Evolutionary conservation across 2,888 invertebrate genomes (phyloP).

Genomic region (Petrolisthes cinctipes): DNA sequence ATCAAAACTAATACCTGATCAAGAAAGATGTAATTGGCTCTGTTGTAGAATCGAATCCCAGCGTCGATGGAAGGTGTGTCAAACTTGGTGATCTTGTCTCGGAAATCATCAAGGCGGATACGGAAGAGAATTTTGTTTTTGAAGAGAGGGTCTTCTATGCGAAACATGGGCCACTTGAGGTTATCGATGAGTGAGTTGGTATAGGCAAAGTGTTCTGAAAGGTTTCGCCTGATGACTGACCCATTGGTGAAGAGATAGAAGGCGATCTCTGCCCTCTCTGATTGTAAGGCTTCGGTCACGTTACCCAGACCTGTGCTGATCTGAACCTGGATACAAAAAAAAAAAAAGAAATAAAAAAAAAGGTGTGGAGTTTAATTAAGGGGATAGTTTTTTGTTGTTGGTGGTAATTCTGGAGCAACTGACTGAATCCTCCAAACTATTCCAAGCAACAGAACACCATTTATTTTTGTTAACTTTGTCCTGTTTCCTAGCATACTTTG

Average conservation of each 20-base stretch:
- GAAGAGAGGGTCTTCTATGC: constrained; percentile 53
- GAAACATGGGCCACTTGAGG: constrained; percentile 64
- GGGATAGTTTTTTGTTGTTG: too few relatives aligned
- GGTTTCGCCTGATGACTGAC: constrained; percentile 65
- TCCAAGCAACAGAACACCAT: too few relatives aligned
- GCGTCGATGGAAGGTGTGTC: constrained; percentile 60
- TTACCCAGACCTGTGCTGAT: constrained; percentile 62
- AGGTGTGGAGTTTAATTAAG: background rate
- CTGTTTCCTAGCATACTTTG: too few relatives aligned
- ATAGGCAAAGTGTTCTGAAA: constrained; percentile 69
- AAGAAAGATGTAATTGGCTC: constrained; percentile 68
- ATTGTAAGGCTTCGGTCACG: constrained; percentile 69
- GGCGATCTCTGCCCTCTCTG: constrained; percentile 71
- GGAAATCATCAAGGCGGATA: constrained; percentile 60
- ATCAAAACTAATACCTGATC: constrained; percentile 68
- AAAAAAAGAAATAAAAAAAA: background rate
- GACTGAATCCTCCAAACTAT: too few relatives aligned
- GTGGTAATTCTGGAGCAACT: too few relatives aligned
- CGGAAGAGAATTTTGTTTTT: constrained; percentile 61
- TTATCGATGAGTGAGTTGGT: constrained; percentile 70
- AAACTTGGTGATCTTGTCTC: constrained; percentile 59
- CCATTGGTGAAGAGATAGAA: constrained; percentile 68
- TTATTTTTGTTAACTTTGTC: too few relatives aligned
- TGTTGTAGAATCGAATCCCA: constrained; percentile 69
- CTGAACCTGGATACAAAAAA: constrained; percentile 44